phyloP scores from a whole-genome alignment of 2,888 invertebrate species.

The Frankliniella intonsa region DNA sequence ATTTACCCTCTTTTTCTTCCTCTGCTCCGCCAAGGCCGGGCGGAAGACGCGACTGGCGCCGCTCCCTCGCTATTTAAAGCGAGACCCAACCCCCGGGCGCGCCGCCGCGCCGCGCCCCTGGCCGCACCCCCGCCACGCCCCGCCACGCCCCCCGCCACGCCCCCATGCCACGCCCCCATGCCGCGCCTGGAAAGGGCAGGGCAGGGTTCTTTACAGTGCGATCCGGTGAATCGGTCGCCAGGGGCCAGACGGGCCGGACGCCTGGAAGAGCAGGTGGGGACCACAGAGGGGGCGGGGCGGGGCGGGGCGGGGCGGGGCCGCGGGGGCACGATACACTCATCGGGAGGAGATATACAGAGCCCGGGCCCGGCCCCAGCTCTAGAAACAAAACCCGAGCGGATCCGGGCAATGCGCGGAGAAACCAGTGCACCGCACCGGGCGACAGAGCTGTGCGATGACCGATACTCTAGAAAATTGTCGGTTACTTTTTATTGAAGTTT shows the following conservation, averaged over 20 bases:
- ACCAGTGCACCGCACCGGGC: too few species aligned
- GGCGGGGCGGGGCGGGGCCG: too few species aligned
- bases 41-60: neutral
- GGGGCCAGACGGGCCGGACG: neutral
- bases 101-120: neutral
- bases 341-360: too few species aligned
- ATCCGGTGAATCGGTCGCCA: neutral
- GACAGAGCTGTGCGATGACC: too few species aligned
- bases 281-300: too few species aligned
- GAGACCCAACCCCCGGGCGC: neutral
- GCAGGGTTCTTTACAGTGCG: neutral
- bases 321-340: too few species aligned
- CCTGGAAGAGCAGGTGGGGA: too few species aligned
- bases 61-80: neutral
- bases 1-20: neutral
- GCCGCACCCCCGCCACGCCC: neutral
- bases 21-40: neutral
- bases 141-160: neutral
- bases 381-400: too few species aligned
- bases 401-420: too few species aligned
- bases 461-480: too few species aligned
- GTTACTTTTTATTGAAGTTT: too few species aligned
- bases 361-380: too few species aligned
- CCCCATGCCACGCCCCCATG: neutral
- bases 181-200: neutral